Evolutionary conservation across 2,888 invertebrate species (phyloP).

Genomic region (Eristalis tenax): DNA sequence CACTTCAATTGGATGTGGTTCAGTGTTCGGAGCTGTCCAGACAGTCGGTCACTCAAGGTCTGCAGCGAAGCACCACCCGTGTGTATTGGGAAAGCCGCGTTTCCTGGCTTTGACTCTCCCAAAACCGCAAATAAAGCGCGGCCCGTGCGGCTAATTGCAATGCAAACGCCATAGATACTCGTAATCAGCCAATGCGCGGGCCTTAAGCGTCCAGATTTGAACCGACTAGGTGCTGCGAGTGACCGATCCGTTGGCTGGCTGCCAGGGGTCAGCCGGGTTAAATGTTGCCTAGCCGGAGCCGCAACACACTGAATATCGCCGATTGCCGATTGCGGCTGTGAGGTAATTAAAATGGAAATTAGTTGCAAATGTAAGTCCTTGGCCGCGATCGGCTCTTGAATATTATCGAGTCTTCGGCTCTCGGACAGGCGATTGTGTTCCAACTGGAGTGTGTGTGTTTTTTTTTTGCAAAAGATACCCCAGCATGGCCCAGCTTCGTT

Average conservation of each 20-base stretch:
- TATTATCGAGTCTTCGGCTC: constrained; percentile 63
- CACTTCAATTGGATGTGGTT: constrained; percentile 14
- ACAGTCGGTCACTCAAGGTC: constrained; percentile 29
- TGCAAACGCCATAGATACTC: neutral
- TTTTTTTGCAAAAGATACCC: constrained; percentile 26
- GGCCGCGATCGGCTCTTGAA: constrained; percentile 68
- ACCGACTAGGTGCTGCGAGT: constrained; percentile 3
- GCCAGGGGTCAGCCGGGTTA: constrained; percentile 57
- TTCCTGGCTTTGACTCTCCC: neutral
- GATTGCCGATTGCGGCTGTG: constrained; percentile 31
- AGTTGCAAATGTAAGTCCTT: constrained; percentile 68
- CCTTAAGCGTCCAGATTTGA: constrained; percentile 1
- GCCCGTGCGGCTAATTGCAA: neutral
- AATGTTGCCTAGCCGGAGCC: constrained; percentile 45
- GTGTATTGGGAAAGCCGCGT: neutral
- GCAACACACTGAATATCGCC: constrained; percentile 12
- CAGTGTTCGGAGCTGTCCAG: neutral
- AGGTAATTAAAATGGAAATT: constrained; percentile 69
- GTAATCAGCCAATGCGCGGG: neutral
- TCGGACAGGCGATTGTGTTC: constrained; percentile 56
- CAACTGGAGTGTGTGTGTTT: neutral
- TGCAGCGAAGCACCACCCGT: neutral
- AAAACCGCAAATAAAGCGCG: neutral
- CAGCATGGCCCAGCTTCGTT: neutral
- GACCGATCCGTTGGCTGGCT: constrained; percentile 16